phyloP scores from a whole-genome alignment of 2,797 vertebrate species.

The Gastrophryne carolinensis region DNA sequence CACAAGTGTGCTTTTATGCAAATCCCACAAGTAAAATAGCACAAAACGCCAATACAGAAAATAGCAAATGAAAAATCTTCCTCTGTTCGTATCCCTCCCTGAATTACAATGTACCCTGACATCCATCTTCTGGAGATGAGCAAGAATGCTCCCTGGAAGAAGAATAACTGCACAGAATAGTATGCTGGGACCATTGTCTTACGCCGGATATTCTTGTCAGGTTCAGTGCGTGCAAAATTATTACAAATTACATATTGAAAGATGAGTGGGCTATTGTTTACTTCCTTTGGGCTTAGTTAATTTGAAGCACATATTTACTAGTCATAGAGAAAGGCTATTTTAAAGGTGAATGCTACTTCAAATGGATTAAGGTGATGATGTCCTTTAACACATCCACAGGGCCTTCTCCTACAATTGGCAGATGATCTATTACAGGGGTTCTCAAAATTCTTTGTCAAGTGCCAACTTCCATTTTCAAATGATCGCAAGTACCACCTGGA shows the following conservation, averaged over 20 bases:
- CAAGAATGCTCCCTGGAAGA: conserved; percentile 1
- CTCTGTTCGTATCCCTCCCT: conserved; percentile 1
- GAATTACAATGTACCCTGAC: conserved; percentile 26
- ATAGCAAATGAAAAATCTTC: conserved; percentile 23
- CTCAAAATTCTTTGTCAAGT: no score
- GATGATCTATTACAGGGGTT: no score
- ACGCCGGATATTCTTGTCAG: neutral
- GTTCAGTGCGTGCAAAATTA: neutral
- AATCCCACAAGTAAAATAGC: conserved; percentile 23
- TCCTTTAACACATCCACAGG: no score
- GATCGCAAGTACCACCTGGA: no score
- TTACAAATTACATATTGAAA: conserved; percentile 21
- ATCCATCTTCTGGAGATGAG: conserved; percentile 32
- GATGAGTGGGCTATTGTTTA: neutral
- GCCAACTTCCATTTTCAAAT: no score
- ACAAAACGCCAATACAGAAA: conserved; percentile 11
- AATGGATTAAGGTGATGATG: no score
- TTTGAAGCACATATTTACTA: neutral
- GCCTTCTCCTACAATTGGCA: no score
- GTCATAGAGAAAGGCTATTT: neutral
- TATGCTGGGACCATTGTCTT: conserved; percentile 22
- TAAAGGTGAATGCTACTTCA: no score
- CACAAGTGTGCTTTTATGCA: conserved; percentile 34
- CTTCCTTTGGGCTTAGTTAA: neutral
- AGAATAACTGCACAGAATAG: neutral